These are phyloP conservation scores for Podiceps cristatus DNA, from an alignment of 2,113 vertebrate genomes.

Conservation along the genomic window DNA sequence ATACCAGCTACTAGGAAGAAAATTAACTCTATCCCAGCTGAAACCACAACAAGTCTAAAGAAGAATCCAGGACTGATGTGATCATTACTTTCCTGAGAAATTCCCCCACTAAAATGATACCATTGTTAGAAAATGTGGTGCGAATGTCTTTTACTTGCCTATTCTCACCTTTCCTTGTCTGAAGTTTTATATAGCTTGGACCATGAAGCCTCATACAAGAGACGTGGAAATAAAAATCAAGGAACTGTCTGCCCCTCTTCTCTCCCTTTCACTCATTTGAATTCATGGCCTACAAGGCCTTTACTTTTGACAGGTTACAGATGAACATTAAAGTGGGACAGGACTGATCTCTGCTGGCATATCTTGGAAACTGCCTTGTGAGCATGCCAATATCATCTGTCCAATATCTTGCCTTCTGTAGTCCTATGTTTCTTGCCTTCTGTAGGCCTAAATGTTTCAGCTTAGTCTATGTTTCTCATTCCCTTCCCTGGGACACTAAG, in stretches of 20 bases:
- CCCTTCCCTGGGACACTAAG: neutral
- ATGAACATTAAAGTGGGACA: neutral
- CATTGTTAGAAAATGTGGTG: neutral
- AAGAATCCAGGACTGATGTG: neutral
- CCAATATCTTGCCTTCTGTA: neutral
- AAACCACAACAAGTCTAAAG: neutral
- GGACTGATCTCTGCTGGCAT: conserved; percentile 44
- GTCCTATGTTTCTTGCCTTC: neutral
- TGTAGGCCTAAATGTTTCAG: neutral
- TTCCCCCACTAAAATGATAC: neutral
- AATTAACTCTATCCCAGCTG: no score
- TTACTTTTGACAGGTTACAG: neutral
- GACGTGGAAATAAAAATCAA: neutral
- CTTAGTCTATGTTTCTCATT: neutral
- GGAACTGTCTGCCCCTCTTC: neutral
- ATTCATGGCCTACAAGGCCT: neutral
- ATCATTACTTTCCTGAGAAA: neutral
- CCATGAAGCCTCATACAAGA: neutral
- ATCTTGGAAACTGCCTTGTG: neutral
- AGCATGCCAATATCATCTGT: neutral
- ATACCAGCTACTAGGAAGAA: no score
- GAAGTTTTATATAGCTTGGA: neutral
- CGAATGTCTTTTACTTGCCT: neutral
- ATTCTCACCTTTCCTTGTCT: neutral
- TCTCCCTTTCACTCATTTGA: neutral